Base-by-base conservation (phyloP, 2,888 invertebrate species). In the Gisinianus flammeolus region DNA sequence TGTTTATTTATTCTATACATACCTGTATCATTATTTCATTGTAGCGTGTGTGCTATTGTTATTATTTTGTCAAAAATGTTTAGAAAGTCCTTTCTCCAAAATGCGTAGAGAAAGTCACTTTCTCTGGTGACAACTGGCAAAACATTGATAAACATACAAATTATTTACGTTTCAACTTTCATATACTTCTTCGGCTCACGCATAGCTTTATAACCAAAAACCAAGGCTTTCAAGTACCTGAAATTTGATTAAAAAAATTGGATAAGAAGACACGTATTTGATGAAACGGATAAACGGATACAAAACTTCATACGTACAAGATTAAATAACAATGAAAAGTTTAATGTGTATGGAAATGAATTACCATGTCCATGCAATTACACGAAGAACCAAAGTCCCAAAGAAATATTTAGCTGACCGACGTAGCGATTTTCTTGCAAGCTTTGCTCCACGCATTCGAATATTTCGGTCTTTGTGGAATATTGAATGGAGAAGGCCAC, bases 331-430 rank as follows among this genome's bases (percentile, higher is more conserved):
- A n/a, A n/a, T n/a, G n/a, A n/a, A n/a, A n/a, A n/a, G n/a, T n/a
- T n/a, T n/a, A n/a, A n/a, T n/a, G n/a, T n/a, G n/a, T n/a, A n/a
- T n/a, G n/a, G n/a, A n/a, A n/a, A n/a, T 6, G n/a, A 22, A 52
- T 35, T 68, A 80, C 79, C 80, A 79, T 12, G 80, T 71, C 80
- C 82, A 81, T 8, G 81, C 82, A 54, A 84, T 84, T 31, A 81
- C 77, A 10, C 84, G 79, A 3, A 84, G 79, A 2, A 84, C 80
- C 52, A 84, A 70, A n/a, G 84, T 84, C 44, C 84, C 84, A 73
- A 84, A 83, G 10, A 82, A 77, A 69, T 81, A 83, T 72, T 81
- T 81, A 8, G 67, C 62, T 1, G 79, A 77, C 24, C 77, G 52
- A 0, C 64, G 10, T 16, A 77, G 5, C 1, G 79, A 78, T 30